Evolutionary conservation across 2,797 vertebrate species (phyloP), one percentile per base, ranked within the genome.

Genomic region (Macropus fuliginosus): DNA sequence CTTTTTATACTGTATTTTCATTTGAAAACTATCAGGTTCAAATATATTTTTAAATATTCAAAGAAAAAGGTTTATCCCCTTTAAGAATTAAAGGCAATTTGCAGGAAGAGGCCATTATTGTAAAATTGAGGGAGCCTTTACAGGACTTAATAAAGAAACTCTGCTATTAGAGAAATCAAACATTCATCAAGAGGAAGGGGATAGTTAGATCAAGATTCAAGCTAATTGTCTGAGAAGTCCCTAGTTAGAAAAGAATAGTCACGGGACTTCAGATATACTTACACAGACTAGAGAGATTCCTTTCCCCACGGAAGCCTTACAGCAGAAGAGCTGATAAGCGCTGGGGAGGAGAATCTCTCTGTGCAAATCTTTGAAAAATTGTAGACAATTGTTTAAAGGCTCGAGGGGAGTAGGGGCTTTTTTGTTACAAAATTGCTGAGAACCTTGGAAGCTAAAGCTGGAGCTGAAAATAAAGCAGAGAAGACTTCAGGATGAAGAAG

Each of bases 41-140:
- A 94, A n/a, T 92, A 1, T 81, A 52, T 52, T 54, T 93, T 94
- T 54, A 62, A 93, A 95, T 66, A 46, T 55, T 93, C 52, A 92
- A 29, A 92, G n/a, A 13, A 94, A 92, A 93, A 21, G 66, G 21
- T 55, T 57, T 91, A 12, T 0, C 62, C 5, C 81, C 52, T 66
- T 93, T 46, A 56, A 89, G 92, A 94, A 91, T 56, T 87, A 93
- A 92, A 96, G 74, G 40, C 18, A 46, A 66, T 2, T 81, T 9
- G 66, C 8, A 81, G n/a, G 66, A 81, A 81, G 40, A 87, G 9
- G 3, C 40, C 74, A 46, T 81, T 81, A 31, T 81, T 46, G 40
- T 46, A 81, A 81, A 46, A 81, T 46, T 87, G 40, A 50, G 40
- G 21, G 74, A 87, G 13, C 21, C 40, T 87, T 87, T 50, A 87